A percentile compares a stretch with the other conserved stretches of the same genome.
phyloP scores from a whole-genome alignment of 2,888 invertebrate genomes.

The Oegoconia quadripuncta region DNA sequence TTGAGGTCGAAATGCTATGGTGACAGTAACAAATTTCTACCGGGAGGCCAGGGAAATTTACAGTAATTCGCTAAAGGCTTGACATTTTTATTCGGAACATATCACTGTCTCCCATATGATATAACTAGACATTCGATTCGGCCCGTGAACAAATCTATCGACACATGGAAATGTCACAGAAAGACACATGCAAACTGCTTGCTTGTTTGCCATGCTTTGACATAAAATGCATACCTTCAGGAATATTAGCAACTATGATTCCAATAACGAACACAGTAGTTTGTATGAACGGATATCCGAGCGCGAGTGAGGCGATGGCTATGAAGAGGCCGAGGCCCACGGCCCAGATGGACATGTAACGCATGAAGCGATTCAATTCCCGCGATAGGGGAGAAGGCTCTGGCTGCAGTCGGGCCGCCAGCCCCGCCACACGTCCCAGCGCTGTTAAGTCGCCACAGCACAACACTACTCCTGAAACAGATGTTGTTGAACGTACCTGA shows the following conservation, averaged over 20 bases:
- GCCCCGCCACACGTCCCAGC: constrained; percentile 95
- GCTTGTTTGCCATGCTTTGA: not conserved
- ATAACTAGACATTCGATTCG: too few relatives aligned
- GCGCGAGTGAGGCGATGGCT: constrained; percentile 94
- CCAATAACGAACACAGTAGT: constrained; percentile 98
- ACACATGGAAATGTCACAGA: too few relatives aligned
- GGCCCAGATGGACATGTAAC: constrained; percentile 95
- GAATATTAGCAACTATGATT: constrained; percentile 99
- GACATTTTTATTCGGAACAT: too few relatives aligned
- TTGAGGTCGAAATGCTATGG: too few relatives aligned
- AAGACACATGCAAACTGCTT: too few relatives aligned
- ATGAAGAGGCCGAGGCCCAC: constrained; percentile 94
- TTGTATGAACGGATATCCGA: constrained; percentile 98
- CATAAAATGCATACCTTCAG: constrained; percentile 82
- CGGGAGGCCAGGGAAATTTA: too few relatives aligned
- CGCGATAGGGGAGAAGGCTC: constrained; percentile 97
- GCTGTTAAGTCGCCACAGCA: constrained; percentile 90
- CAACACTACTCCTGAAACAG: constrained; percentile 83
- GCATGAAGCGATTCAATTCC: constrained; percentile 98
- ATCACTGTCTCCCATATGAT: too few relatives aligned
- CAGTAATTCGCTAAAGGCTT: too few relatives aligned
- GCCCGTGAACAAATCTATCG: too few relatives aligned
- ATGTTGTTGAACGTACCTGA: not conserved
- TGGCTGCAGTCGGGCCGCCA: constrained; percentile 94
- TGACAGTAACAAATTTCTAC: too few relatives aligned